Evolutionary conservation across 2,888 invertebrate species (phyloP).

Genomic region (Nipponacmea schrenckii): DNA sequence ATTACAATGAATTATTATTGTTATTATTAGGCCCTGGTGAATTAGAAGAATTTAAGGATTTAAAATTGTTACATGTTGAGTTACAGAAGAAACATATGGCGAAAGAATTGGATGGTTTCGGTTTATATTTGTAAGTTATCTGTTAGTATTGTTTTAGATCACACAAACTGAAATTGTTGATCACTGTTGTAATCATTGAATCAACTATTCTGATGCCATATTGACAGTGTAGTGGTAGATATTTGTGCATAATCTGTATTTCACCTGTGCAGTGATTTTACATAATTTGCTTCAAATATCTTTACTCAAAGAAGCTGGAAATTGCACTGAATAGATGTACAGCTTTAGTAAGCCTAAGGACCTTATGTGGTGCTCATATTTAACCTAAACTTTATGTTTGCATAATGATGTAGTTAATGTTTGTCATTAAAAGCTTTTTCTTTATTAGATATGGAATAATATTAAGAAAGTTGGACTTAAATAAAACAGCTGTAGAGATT

Average conservation of each 20-base stretch:
- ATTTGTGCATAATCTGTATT: no score
- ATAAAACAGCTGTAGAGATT: constrained; percentile 81
- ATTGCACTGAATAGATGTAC: no score
- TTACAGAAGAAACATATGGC: constrained; percentile 61
- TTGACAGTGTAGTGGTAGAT: no score
- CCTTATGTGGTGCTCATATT: no score
- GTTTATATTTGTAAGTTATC: constrained; percentile 66
- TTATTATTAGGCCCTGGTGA: constrained; percentile 52
- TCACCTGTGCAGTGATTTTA: no score
- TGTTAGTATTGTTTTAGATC: neutral
- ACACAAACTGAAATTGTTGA: neutral
- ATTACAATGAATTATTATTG: constrained; percentile 16
- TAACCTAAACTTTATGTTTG: no score
- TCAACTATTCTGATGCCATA: neutral
- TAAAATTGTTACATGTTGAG: constrained; percentile 64
- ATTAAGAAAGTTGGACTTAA: constrained; percentile 85
- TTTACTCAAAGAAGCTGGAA: no score
- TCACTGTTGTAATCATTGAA: neutral
- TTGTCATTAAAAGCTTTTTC: no score
- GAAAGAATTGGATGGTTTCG: constrained; percentile 81
- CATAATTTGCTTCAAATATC: no score
- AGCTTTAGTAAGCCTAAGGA: no score
- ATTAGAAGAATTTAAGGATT: constrained; percentile 58
- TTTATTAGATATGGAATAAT: constrained; percentile 84
- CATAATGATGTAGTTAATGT: no score